Conservation (phyloP, 2,113 vertebrate species). For the Zingel zingel region DNA sequence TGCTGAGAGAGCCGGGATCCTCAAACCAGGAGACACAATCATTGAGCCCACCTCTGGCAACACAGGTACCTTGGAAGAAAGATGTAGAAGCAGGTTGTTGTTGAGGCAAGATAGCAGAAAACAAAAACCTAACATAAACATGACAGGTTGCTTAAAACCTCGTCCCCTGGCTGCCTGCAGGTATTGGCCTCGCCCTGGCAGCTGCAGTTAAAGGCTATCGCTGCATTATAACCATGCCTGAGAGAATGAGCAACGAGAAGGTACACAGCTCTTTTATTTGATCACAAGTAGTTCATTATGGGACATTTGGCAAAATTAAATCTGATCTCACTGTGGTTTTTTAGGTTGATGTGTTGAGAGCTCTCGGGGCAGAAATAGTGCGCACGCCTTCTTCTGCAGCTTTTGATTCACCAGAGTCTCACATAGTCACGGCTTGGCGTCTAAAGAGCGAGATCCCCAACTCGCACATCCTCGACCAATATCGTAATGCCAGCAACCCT, state of each 20-base stretch:
- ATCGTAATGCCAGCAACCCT: conserved; percentile 91
- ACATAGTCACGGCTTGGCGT: conserved; percentile 90
- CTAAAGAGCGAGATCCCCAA: conserved; percentile 92
- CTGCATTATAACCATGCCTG: conserved; percentile 94
- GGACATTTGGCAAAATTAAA: no score
- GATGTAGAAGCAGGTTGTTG: neutral
- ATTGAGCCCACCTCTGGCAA: conserved; percentile 96
- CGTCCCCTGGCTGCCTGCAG: conserved; percentile 59
- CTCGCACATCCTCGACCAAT: conserved; percentile 92
- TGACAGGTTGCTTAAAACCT: neutral
- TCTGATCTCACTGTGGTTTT: neutral
- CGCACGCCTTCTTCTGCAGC: conserved; percentile 90
- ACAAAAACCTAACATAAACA: neutral
- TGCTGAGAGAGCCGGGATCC: conserved; percentile 86
- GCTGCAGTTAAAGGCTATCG: conserved; percentile 94
- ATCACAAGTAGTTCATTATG: fast-evolving
- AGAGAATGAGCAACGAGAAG: conserved; percentile 96
- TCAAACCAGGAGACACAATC: conserved; percentile 92
- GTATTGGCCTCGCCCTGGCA: conserved; percentile 91
- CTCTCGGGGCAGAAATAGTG: conserved; percentile 93
- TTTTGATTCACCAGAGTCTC: conserved; percentile 93
- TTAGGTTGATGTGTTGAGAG: conserved; percentile 90
- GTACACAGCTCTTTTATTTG: conserved; percentile 63
- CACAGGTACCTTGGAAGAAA: conserved; percentile 80
- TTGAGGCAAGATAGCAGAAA: neutral